phyloP scores from a whole-genome alignment of 2,113 vertebrate species.

The Clarias batrachus region DNA sequence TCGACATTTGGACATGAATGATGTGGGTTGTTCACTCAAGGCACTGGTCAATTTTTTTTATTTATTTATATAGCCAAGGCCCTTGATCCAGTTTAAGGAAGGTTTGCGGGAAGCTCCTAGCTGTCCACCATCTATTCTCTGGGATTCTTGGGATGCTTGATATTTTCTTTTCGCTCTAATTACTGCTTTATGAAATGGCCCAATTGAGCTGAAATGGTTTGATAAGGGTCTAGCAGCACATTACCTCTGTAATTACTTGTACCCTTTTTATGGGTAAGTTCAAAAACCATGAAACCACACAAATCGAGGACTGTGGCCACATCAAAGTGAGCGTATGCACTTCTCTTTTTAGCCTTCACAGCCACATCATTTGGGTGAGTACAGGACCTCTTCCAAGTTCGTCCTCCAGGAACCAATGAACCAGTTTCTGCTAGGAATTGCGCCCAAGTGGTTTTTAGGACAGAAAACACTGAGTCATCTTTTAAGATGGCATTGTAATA shows the following conservation, averaged over 20 bases:
- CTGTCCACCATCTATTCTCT: constrained; percentile 37
- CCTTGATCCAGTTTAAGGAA: constrained; percentile 51
- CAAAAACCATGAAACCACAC: constrained; percentile 61
- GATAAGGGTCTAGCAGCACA: constrained; percentile 62
- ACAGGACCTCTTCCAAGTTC: constrained; percentile 67
- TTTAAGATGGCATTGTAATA: constrained; percentile 10
- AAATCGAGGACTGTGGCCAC: constrained; percentile 61
- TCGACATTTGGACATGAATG: constrained; percentile 52
- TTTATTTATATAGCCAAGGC: constrained; percentile 48
- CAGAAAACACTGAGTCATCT: constrained; percentile 22
- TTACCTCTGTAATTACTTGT: constrained; percentile 73
- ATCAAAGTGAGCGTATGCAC: constrained; percentile 59
- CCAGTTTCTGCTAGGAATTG: constrained; percentile 47
- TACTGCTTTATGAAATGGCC: constrained; percentile 63
- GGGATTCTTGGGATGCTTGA: constrained; percentile 65
- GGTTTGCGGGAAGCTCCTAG: constrained; percentile 43
- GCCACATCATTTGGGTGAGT: constrained; percentile 68
- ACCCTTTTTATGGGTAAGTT: constrained; percentile 62
- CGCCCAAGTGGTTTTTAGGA: constrained; percentile 21
- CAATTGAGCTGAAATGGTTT: constrained; percentile 64
- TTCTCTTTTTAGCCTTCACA: constrained; percentile 65
- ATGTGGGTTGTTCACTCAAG: constrained; percentile 59
- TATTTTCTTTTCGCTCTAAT: constrained; percentile 68
- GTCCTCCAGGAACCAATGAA: constrained; percentile 57
- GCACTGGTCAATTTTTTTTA: constrained; percentile 60